A percentile compares a stretch with the other conserved stretches of the same genome.
Evolutionary conservation across 2,888 invertebrate species (phyloP).

Genomic region (Shargacucullia verbasci): DNA sequence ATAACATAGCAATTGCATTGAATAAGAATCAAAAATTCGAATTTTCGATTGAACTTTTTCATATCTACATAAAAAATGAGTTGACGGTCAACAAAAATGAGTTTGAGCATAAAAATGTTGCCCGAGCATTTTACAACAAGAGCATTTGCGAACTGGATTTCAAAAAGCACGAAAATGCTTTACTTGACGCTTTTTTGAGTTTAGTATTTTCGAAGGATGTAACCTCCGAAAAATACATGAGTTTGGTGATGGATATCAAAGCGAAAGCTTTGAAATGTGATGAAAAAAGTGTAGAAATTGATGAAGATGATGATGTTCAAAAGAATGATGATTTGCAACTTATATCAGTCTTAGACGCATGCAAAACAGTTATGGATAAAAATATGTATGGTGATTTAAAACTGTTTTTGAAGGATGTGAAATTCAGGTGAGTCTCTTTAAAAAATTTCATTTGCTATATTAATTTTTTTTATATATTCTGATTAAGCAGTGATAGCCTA

Average conservation of each 20-base stretch:
- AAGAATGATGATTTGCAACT: conserved; percentile 64
- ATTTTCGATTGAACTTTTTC: conserved; percentile 74
- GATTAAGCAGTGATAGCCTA: too few relatives aligned
- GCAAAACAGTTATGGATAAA: conserved; percentile 55
- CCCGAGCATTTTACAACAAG: conserved; percentile 79
- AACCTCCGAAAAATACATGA: conserved; percentile 75
- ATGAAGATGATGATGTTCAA: conserved; percentile 43
- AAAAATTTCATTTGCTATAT: too few relatives aligned
- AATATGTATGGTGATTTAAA: conserved; percentile 70
- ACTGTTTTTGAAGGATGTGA: conserved; percentile 64
- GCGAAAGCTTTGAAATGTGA: conserved; percentile 70
- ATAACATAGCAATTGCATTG: conserved; percentile 77
- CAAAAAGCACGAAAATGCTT: conserved; percentile 68
- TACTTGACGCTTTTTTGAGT: conserved; percentile 76
- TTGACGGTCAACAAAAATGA: conserved; percentile 57
- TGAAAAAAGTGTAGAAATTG: conserved; percentile 33
- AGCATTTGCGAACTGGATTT: conserved; percentile 79
- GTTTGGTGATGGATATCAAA: conserved; percentile 80
- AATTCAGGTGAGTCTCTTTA: conserved; percentile 77
- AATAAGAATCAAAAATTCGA: conserved; percentile 71
- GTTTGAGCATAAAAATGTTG: conserved; percentile 70
- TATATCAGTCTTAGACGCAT: conserved; percentile 67
- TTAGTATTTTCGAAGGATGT: conserved; percentile 70
- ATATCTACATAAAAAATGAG: conserved; percentile 74
- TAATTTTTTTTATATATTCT: too few relatives aligned